phyloP scores from a whole-genome alignment of 2,888 invertebrate genomes.

The Metacarcinus magister region DNA sequence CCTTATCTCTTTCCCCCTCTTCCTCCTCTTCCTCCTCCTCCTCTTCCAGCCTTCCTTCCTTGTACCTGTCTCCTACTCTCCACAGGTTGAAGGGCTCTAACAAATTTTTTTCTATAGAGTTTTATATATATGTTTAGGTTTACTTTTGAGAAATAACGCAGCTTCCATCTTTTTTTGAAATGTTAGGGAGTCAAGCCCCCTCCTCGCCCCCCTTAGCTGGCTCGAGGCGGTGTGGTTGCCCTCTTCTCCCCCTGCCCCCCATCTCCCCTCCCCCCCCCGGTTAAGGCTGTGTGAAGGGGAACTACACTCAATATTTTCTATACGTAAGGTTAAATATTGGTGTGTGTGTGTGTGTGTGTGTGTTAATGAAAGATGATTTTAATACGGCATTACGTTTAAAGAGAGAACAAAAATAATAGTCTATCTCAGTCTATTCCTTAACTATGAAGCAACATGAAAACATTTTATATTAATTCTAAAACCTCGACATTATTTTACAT shows the following conservation, averaged over 20 bases:
- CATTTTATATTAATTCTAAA: too few relatives aligned
- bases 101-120: background rate
- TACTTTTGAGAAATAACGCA: background rate
- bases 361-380: too few relatives aligned
- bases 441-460: too few relatives aligned
- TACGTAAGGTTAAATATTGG: background rate
- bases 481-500: too few relatives aligned
- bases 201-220: background rate
- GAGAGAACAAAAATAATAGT: too few relatives aligned
- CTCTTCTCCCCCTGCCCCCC: too few relatives aligned
- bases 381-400: too few relatives aligned
- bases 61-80: background rate
- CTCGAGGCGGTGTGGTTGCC: background rate
- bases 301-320: too few relatives aligned
- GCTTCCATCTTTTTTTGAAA: background rate
- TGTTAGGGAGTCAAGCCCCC: background rate
- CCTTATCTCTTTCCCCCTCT: background rate
- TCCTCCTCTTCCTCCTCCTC: background rate
- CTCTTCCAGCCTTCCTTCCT: background rate
- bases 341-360: conserved; percentile 2
- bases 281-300: too few relatives aligned
- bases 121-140: background rate
- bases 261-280: too few relatives aligned
- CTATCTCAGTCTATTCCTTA: background rate
- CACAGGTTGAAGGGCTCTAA: background rate